Evolutionary conservation across 2,113 vertebrate species (phyloP).

Genomic region (Rhinolophus sinicus): DNA sequence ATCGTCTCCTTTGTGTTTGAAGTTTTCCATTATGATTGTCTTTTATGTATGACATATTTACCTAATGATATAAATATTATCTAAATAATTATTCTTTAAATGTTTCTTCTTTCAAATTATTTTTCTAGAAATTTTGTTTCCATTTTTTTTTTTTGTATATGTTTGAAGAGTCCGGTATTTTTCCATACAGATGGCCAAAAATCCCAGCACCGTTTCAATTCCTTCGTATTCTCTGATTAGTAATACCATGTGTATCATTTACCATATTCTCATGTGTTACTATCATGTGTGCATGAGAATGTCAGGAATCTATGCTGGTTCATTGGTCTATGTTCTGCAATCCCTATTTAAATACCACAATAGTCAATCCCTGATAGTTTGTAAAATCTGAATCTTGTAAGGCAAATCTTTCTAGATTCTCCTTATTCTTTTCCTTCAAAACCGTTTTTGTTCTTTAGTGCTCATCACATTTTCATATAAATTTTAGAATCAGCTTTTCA

Average conservation of each 20-base stretch:
- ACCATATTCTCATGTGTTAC: not conserved
- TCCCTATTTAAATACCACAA: not conserved
- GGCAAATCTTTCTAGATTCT: not conserved
- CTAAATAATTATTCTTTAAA: not conserved
- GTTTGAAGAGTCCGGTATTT: not conserved
- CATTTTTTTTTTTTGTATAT: not conserved
- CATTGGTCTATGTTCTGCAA: not conserved
- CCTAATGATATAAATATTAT: not conserved
- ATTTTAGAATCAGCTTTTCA: not conserved
- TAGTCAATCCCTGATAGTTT: not conserved
- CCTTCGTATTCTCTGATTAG: not conserved
- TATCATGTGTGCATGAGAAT: not conserved
- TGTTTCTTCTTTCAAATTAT: not conserved
- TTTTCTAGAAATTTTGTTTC: not conserved
- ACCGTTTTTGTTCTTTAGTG: not conserved
- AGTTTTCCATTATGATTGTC: not conserved
- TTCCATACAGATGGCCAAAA: not conserved
- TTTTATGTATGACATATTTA: not conserved
- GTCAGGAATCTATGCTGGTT: not conserved
- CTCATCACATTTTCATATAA: not conserved
- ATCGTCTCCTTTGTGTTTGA: not conserved
- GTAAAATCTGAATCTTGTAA: not conserved
- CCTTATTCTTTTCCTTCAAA: not conserved
- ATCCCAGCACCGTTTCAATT: not conserved
- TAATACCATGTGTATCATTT: not conserved